A percentile compares a stretch with the other conserved stretches of the same genome.
These are phyloP conservation scores for Tenthredo distinguenda DNA, from an alignment of 2,888 invertebrate genomes.

Conservation along the genomic window DNA sequence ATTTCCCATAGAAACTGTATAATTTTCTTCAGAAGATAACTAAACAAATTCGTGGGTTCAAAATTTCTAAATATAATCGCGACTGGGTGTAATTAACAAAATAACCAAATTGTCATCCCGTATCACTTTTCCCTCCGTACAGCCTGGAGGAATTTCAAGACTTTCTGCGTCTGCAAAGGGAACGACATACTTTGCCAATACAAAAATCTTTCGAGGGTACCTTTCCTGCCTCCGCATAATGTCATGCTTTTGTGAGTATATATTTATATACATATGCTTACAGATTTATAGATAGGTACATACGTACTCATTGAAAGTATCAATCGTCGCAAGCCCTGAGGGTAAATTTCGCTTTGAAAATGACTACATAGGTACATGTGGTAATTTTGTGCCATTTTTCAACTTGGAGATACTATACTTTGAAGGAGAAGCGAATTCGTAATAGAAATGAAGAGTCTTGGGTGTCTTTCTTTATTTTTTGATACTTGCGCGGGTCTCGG, in stretches of 20 bases:
- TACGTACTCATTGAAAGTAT: not conserved
- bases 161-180: conserved; percentile 77
- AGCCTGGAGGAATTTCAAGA: conserved; percentile 73
- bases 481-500: not conserved
- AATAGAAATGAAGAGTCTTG: not conserved
- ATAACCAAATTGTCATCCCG: not conserved
- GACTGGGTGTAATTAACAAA: not conserved
- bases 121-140: not conserved
- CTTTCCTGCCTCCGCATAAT: conserved; percentile 72
- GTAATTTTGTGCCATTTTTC: not conserved
- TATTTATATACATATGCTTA: not conserved
- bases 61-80: not conserved
- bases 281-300: not conserved
- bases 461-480: not conserved
- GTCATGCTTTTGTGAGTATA: conserved; percentile 77
- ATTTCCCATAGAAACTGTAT: not conserved
- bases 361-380: not conserved
- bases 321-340: not conserved
- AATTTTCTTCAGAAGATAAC: not conserved
- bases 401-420: not conserved
- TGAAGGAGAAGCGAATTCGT: not conserved
- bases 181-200: conserved; percentile 77
- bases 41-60: not conserved
- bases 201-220: conserved; percentile 74
- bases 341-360: not conserved